phyloP scores from a whole-genome alignment of 2,888 invertebrate genomes.

The Chironomus riparius region DNA sequence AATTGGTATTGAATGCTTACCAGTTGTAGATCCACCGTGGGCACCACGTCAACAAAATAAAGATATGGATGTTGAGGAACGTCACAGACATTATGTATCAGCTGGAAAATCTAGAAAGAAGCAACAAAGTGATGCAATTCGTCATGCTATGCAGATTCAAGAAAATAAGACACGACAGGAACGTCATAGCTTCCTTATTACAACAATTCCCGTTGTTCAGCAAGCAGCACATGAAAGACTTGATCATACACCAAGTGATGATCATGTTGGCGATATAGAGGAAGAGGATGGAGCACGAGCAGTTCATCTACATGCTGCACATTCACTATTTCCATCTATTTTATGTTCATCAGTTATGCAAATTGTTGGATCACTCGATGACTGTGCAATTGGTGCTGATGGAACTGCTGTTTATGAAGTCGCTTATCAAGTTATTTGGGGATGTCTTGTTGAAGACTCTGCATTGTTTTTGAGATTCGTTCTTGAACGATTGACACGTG shows the following conservation, averaged over 20 bases:
- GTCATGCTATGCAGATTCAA: constrained; percentile 87
- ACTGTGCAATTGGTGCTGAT: constrained; percentile 88
- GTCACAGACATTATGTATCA: constrained; percentile 92
- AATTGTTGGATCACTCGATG: constrained; percentile 89
- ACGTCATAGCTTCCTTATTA: constrained; percentile 88
- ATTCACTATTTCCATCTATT: constrained; percentile 93
- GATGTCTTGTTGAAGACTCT: constrained; percentile 95
- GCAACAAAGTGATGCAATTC: constrained; percentile 96
- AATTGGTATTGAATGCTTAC: constrained; percentile 89
- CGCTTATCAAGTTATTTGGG: constrained; percentile 95
- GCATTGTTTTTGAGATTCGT: constrained; percentile 92
- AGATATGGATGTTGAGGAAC: constrained; percentile 98
- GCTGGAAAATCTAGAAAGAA: constrained; percentile 98
- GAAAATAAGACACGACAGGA: constrained; percentile 94
- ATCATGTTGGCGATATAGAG: constrained; percentile 55
- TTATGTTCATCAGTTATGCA: constrained; percentile 92
- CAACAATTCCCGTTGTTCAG: constrained; percentile 88
- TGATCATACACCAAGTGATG: constrained; percentile 73
- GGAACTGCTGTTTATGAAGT: constrained; percentile 96
- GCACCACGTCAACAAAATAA: constrained; percentile 96
- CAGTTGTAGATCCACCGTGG: constrained; percentile 98
- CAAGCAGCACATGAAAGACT: constrained; percentile 93
- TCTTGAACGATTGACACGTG: constrained; percentile 86
- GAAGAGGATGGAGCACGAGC: constrained; percentile 63
- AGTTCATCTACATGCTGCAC: constrained; percentile 83